A percentile compares a stretch with the other conserved stretches of the same genome.
These are phyloP conservation scores for Limnothrissa miodon DNA, from an alignment of 2,113 vertebrate species.

Conservation along the genomic window DNA sequence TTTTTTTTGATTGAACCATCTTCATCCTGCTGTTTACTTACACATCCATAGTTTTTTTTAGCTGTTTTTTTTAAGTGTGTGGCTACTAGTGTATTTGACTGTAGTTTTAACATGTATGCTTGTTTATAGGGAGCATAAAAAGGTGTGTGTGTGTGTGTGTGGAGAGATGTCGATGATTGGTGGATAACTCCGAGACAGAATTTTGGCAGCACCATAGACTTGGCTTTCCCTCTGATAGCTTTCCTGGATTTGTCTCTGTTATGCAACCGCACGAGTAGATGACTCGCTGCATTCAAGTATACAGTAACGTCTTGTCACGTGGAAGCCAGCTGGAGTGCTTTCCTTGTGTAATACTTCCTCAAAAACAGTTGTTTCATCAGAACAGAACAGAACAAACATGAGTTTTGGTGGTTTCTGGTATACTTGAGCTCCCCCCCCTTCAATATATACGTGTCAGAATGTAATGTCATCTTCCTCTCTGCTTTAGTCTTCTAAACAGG, in stretches of 20 bases:
- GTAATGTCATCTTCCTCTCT: background rate
- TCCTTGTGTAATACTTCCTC: background rate
- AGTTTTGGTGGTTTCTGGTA: background rate
- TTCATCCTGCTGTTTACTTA: no score
- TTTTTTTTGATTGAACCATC: no score
- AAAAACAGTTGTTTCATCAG: background rate
- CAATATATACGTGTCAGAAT: background rate
- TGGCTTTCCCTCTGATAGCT: background rate
- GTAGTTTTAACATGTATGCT: background rate
- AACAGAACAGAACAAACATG: background rate
- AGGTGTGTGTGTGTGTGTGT: background rate
- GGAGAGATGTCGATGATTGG: background rate
- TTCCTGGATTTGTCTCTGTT: constrained; percentile 25
- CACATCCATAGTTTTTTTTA: no score
- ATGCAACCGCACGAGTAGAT: background rate
- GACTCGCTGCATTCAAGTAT: background rate
- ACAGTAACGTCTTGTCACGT: background rate
- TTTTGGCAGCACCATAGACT: background rate
- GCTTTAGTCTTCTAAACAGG: constrained; percentile 41
- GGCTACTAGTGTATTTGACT: no score
- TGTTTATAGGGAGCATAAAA: background rate
- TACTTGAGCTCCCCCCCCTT: no score
- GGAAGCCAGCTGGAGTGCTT: background rate
- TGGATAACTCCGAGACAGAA: background rate
- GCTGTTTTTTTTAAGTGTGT: no score